Conservation (phyloP, 1,140 invertebrate genomes). For the Atta colombica region DNA sequence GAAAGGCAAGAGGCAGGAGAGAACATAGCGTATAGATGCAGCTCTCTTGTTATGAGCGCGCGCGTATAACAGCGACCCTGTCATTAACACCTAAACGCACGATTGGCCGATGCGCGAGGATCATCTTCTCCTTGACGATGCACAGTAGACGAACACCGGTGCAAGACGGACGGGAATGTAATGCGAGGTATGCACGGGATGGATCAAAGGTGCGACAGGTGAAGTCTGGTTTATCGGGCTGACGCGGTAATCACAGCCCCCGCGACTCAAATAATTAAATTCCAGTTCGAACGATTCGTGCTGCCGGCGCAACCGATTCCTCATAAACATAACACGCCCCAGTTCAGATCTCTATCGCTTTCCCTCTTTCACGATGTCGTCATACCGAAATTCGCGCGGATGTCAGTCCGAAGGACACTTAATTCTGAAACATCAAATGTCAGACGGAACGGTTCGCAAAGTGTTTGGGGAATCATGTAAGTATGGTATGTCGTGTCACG, state of each 20-base stretch:
- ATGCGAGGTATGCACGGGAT: slow-evolving; percentile 43
- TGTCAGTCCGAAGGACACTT: slow-evolving; percentile 15
- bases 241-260: slow-evolving; percentile 80
- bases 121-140: slow-evolving; percentile 35
- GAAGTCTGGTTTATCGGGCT: slow-evolving; percentile 79
- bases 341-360: neutral
- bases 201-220: slow-evolving; percentile 77
- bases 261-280: slow-evolving; percentile 82
- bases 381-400: slow-evolving; percentile 35
- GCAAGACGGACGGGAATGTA: slow-evolving; percentile 40
- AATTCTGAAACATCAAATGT: slow-evolving; percentile 39
- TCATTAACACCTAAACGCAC: slow-evolving; percentile 83
- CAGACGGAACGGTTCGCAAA: neutral
- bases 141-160: slow-evolving; percentile 50
- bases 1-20: slow-evolving; percentile 41
- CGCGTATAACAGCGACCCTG: slow-evolving; percentile 80
- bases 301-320: slow-evolving; percentile 23
- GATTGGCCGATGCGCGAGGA: slow-evolving; percentile 66
- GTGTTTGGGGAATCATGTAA: slow-evolving; percentile 44
- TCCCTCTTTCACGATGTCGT: neutral
- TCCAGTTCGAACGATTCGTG: slow-evolving; percentile 59
- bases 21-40: slow-evolving; percentile 58
- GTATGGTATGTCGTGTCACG: slow-evolving; percentile 23
- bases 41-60: slow-evolving; percentile 79
- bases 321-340: no score